Evolutionary conservation across 2,888 invertebrate genomes (phyloP), one percentile per base, ranked within the genome.

Genomic region (Ectropis crepuscularia): DNA sequence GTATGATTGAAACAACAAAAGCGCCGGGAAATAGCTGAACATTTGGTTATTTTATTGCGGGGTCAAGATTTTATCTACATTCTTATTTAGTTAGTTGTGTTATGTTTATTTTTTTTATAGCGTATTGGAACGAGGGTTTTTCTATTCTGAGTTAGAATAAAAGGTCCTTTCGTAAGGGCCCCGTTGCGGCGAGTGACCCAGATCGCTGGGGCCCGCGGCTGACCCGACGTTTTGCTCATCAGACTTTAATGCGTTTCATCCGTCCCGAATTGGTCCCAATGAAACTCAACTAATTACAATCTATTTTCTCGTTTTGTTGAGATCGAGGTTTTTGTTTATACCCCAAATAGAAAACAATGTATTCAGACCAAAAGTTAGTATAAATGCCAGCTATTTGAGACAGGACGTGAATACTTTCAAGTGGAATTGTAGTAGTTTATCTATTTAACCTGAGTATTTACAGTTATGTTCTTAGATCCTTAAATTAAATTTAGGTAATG

Each of bases 261-360:
- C 72, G 77, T 76, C 76, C 75, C 74, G 69, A 71, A 72, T 74
- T 74, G 65, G 68, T 76, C 74, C 76, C 78, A 71, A 71, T 72
- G 73, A 72, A 73, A 75, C 72, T 71, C 75, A 78, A 82, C 84
- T 84, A 84, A 87, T 86, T 85, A 81, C 70, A 80, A 83, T 80
- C 78, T 79, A 80, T 81, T 80, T 75, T 74, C 75, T 72, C 71
- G 75, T 75, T 74, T 68, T 57, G 63, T 69, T 57, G 48, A 65
- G 53, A 28, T 53, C 53, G 46, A 63, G 63, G 64, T 68, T 73
- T 67, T 73, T 69, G 62, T 64, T 69, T 61, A 66, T 65, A 28
- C 42, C 47, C 39, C 5, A 43, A 63, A 54, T 54, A 36, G 57
- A 53, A 49, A 43, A 41, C 43, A 58, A 47, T 62, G 12, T 48